phyloP scores from a whole-genome alignment of 1,140 invertebrate species.

The Hydropsyche tenuis region DNA sequence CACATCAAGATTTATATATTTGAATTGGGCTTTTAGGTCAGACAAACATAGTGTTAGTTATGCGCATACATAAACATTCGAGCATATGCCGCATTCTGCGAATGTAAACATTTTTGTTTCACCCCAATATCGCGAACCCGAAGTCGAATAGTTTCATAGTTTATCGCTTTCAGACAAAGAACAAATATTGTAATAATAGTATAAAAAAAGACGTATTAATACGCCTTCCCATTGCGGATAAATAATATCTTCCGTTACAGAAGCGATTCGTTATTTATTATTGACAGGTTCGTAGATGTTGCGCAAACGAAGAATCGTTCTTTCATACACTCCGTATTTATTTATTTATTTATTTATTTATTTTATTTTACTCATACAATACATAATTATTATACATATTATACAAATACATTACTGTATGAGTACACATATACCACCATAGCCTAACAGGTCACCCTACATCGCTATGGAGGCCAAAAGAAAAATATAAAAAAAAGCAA shows the following conservation, averaged over 20 bases:
- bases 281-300: neutral
- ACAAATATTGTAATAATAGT: too few species aligned
- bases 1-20: too few species aligned
- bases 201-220: neutral
- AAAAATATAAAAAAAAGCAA: too few species aligned
- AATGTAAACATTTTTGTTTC: constrained; percentile 8
- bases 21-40: constrained; percentile 15
- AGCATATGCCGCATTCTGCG: neutral
- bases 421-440: too few species aligned
- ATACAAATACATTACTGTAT: too few species aligned
- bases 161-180: neutral
- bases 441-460: too few species aligned
- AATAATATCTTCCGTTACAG: constrained; percentile 17
- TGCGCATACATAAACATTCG: neutral
- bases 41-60: constrained; percentile 7
- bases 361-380: too few species aligned
- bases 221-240: neutral
- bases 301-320: too few species aligned
- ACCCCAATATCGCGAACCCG: neutral
- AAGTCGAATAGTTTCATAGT: neutral
- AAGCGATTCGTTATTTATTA: constrained; percentile 8
- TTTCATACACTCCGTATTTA: too few species aligned
- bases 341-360: too few species aligned
- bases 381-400: too few species aligned
- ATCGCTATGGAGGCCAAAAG: too few species aligned